Percentiles rank a stretch among this genome's conserved stretches.
Evolutionary conservation across 2,888 invertebrate species (phyloP).

Genomic region (Stenoptilia bipunctidactyla): DNA sequence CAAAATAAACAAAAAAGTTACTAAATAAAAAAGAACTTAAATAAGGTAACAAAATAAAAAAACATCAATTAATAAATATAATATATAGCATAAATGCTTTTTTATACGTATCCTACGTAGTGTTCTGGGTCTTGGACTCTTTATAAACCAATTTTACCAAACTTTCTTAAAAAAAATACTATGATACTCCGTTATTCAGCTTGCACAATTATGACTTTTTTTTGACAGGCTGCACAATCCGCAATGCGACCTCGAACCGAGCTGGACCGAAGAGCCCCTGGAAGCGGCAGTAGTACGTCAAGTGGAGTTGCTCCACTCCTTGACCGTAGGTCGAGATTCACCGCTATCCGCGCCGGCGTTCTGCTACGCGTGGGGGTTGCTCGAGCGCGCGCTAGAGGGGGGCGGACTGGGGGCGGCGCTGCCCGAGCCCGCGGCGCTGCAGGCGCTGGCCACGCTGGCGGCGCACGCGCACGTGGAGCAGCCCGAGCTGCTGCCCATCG

Average conservation of each 20-base stretch:
- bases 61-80: too few relatives aligned
- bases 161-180: too few relatives aligned
- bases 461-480: constrained; percentile 73
- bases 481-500: constrained; percentile 84
- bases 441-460: constrained; percentile 47
- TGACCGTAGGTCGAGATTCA: constrained; percentile 35
- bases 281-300: constrained; percentile 74
- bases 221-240: constrained; percentile 80
- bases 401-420: constrained; percentile 26
- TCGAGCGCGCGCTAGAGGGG: constrained; percentile 53
- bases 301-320: constrained; percentile 68
- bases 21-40: too few relatives aligned
- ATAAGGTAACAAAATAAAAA: too few relatives aligned
- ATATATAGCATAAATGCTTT: too few relatives aligned
- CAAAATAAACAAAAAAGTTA: too few relatives aligned
- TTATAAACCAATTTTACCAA: too few relatives aligned
- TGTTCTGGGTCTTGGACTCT: too few relatives aligned
- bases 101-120: too few relatives aligned
- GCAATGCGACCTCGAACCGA: constrained; percentile 81
- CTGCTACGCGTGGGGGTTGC: constrained; percentile 85
- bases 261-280: constrained; percentile 82
- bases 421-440: constrained; percentile 19
- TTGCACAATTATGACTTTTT: too few relatives aligned
- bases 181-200: too few relatives aligned
- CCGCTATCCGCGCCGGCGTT: constrained; percentile 81